Percentiles rank a stretch among this genome's conserved stretches.
Conservation (phyloP, 2,888 invertebrate genomes). For the Pseudanteris insignis region DNA sequence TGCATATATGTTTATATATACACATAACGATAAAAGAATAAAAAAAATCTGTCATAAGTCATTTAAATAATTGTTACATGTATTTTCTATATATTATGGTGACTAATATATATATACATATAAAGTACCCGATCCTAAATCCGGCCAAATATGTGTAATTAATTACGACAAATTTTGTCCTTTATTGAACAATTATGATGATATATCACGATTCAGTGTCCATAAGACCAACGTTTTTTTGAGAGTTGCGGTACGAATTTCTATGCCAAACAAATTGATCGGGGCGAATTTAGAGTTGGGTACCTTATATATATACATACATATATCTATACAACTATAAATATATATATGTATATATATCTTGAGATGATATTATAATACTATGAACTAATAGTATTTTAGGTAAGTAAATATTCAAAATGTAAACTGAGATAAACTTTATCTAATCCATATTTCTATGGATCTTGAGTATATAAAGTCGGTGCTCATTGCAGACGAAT, state of each 20-base stretch:
- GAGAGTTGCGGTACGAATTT: conserved; percentile 14
- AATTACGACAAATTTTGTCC: conserved; percentile 17
- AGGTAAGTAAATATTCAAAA: conserved; percentile 51
- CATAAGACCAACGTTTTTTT: conserved; percentile 9
- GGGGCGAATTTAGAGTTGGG: conserved; percentile 16
- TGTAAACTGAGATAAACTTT: conserved; percentile 50
- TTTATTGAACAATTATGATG: conserved; percentile 13
- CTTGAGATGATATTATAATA: conserved; percentile 62
- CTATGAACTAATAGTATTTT: conserved; percentile 63
- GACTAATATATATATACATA: conserved; percentile 52
- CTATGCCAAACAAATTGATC: conserved; percentile 17
- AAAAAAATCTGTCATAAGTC: conserved; percentile 61
- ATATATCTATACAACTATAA: conserved; percentile 9
- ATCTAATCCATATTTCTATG: conserved; percentile 57
- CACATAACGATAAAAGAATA: conserved; percentile 42
- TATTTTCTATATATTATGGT: conserved; percentile 65
- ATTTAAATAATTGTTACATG: conserved; percentile 66
- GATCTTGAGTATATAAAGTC: conserved; percentile 49
- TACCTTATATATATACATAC: conserved; percentile 27
- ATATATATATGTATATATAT: conserved; percentile 51
- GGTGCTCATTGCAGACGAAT: conserved; percentile 46
- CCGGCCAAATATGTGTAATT: conserved; percentile 11
- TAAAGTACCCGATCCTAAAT: conserved; percentile 32
- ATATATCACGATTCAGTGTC: conserved; percentile 11
- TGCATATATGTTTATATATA: conserved; percentile 47